Percentiles rank a stretch among this genome's conserved stretches.
phyloP scores from a whole-genome alignment of 2,888 invertebrate species.

The Lomographa bimaculata region DNA sequence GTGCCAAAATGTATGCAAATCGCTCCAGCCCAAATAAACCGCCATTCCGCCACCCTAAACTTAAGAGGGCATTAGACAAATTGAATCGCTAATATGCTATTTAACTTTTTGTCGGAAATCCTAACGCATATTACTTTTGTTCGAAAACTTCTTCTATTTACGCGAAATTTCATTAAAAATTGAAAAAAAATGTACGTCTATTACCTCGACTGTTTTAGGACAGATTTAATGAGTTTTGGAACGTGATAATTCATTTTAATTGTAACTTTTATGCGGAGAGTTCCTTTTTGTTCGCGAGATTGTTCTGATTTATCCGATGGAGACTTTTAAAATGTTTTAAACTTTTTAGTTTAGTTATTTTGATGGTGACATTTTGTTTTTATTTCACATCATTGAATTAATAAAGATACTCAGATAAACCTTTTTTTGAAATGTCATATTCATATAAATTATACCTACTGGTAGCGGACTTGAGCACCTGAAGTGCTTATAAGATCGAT shows the following conservation, averaged over 20 bases:
- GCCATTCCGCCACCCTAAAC: conserved; percentile 39
- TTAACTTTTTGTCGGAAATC: conserved; percentile 69
- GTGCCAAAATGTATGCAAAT: conserved; percentile 26
- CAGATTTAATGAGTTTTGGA: conserved; percentile 41
- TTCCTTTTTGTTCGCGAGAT: conserved; percentile 23
- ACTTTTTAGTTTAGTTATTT: no score
- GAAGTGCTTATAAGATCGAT: no score
- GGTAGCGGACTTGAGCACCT: no score
- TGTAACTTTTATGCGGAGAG: conserved; percentile 43
- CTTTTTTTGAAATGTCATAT: no score
- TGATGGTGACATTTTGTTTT: no score
- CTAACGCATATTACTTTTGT: conserved; percentile 65
- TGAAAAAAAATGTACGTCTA: conserved; percentile 38
- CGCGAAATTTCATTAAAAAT: conserved; percentile 38
- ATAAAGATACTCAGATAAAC: no score
- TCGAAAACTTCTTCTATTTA: conserved; percentile 68
- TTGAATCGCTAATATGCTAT: conserved; percentile 75
- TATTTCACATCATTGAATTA: no score
- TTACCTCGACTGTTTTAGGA: conserved; percentile 45
- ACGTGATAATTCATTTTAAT: conserved; percentile 63
- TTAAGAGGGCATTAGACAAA: conserved; percentile 63
- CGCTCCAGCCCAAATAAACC: conserved; percentile 26
- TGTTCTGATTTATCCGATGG: conserved; percentile 22
- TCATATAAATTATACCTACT: no score
- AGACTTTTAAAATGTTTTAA: background rate